These are phyloP conservation scores for Distichodus sexfasciatus DNA, from an alignment of 2,797 vertebrate genomes.

Conservation along the genomic window DNA sequence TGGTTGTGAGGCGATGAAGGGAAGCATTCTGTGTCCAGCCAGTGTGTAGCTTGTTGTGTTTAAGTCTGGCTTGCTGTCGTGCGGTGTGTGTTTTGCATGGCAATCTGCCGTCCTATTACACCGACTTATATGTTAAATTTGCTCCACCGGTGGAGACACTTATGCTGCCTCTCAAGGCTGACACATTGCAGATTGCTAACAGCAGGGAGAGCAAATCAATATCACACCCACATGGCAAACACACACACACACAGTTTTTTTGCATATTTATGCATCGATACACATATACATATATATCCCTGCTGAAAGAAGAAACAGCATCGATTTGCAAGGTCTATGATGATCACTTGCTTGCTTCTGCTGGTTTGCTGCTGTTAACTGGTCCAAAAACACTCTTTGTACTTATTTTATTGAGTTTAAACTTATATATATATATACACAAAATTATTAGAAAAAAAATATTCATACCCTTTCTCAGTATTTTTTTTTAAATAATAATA, in stretches of 20 bases:
- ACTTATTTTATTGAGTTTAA: too few relatives aligned
- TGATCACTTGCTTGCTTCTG: too few relatives aligned
- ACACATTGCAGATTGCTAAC: slow-evolving; percentile 32
- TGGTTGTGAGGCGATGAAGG: slow-evolving; percentile 65
- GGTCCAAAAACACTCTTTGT: too few relatives aligned
- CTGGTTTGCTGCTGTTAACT: too few relatives aligned
- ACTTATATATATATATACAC: too few relatives aligned
- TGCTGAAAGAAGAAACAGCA: too few relatives aligned
- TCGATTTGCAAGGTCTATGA: too few relatives aligned
- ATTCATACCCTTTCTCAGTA: too few relatives aligned
- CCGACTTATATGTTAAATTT: slow-evolving; percentile 64
- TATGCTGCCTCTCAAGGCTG: slow-evolving; percentile 51
- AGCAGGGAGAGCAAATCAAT: slow-evolving; percentile 25
- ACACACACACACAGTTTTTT: slow-evolving; percentile 13
- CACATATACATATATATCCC: slow-evolving; percentile 22
- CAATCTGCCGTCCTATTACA: slow-evolving; percentile 57
- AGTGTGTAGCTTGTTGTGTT: slow-evolving; percentile 61
- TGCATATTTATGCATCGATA: too few relatives aligned
- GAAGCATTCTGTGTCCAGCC: slow-evolving; percentile 65
- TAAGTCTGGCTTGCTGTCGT: slow-evolving; percentile 43
- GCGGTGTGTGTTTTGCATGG: slow-evolving; percentile 58
- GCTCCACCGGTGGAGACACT: slow-evolving; percentile 50
- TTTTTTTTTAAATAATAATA: too few relatives aligned
- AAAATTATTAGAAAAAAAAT: too few relatives aligned
- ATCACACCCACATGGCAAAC: neutral